A percentile compares a stretch with the other conserved stretches of the same genome.
phyloP scores from a whole-genome alignment of 2,113 vertebrate genomes.

The Mohoua ochrocephala region DNA sequence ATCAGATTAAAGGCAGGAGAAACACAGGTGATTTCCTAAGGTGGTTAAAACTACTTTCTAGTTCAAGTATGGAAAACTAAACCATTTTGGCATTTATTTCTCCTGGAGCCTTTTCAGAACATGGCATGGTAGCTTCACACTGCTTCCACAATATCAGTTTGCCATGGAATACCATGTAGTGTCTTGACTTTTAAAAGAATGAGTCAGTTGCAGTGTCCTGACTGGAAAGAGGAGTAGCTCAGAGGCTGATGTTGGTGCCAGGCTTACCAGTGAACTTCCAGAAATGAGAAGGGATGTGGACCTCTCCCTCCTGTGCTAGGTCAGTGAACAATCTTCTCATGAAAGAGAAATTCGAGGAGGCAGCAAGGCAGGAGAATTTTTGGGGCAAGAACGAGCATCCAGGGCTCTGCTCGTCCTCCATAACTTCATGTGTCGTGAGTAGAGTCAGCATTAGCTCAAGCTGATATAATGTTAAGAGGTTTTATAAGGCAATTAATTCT shows the following conservation, averaged over 20 bases:
- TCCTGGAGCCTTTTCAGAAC: background rate
- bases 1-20: background rate
- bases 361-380: background rate
- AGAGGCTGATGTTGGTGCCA: background rate
- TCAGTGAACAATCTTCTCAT: background rate
- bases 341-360: background rate
- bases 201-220: background rate
- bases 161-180: background rate
- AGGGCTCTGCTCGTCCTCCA: background rate
- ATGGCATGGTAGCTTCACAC: background rate
- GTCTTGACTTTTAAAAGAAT: background rate
- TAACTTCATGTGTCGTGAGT: background rate
- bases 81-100: background rate
- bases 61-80: background rate
- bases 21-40: background rate
- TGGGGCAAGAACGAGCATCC: background rate
- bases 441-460: background rate
- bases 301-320: background rate
- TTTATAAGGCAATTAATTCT: background rate
- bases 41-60: background rate
- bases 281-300: background rate
- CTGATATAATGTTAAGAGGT: background rate
- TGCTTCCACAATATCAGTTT: background rate
- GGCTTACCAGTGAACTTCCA: background rate
- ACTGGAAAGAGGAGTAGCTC: background rate